Conservation (phyloP, 2,797 vertebrate genomes). For the Hafferia zeledoni region DNA sequence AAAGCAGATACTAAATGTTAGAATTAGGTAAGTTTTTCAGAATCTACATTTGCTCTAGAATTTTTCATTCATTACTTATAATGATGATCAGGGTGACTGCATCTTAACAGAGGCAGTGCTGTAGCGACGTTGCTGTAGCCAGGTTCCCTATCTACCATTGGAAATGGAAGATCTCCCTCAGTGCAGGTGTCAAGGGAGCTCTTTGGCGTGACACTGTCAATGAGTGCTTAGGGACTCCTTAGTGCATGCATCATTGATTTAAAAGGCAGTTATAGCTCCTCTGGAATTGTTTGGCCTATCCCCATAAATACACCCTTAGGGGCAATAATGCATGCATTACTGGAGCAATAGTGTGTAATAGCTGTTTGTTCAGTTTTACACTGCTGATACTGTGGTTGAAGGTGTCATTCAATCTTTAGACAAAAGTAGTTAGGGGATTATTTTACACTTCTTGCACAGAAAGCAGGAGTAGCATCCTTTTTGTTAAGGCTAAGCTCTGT, state of each 20-base stretch:
- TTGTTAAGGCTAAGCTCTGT: neutral
- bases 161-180: neutral
- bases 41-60: neutral
- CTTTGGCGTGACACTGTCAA: neutral
- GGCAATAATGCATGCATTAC: neutral
- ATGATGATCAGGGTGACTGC: neutral
- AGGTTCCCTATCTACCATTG: neutral
- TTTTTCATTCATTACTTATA: neutral
- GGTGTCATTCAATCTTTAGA: conserved; percentile 5
- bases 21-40: neutral
- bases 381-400: neutral
- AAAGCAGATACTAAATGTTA: neutral
- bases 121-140: neutral
- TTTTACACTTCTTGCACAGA: neutral
- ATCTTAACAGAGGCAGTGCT: neutral
- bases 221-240: neutral
- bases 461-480: neutral
- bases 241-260: neutral
- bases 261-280: conserved; percentile 3
- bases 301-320: neutral
- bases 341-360: neutral
- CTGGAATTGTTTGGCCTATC: neutral
- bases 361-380: neutral
- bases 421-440: neutral
- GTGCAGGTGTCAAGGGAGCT: neutral